phyloP scores from a whole-genome alignment of 2,888 invertebrate genomes.

The Drosophila prostipennis region DNA sequence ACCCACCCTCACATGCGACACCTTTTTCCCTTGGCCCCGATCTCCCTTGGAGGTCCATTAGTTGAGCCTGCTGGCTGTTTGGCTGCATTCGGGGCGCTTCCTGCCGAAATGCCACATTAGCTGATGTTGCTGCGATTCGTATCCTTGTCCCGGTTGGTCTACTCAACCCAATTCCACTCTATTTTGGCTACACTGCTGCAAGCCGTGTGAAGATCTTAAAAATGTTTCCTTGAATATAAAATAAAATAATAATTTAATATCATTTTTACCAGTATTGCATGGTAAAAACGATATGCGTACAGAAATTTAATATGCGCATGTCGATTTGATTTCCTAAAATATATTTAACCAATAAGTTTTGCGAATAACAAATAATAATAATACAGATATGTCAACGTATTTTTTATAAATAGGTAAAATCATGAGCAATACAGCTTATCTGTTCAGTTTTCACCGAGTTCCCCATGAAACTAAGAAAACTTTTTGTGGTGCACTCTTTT shows the following conservation, averaged over 20 bases:
- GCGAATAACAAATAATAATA: no score
- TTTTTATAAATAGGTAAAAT: background rate
- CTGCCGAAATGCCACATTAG: constrained; percentile 66
- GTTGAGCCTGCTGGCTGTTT: constrained; percentile 41
- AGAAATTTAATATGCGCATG: no score
- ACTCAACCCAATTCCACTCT: constrained; percentile 13
- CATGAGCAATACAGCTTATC: background rate
- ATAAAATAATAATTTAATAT: no score
- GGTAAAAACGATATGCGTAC: no score
- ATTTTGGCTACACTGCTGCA: constrained; percentile 10
- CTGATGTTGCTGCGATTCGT: constrained; percentile 31
- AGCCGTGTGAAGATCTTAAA: background rate
- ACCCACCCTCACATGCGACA: constrained; percentile 7
- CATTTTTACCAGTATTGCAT: no score
- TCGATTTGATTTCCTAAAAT: no score
- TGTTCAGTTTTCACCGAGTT: background rate
- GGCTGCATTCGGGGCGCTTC: constrained; percentile 35
- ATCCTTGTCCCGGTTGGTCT: constrained; percentile 23
- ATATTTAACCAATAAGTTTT: no score
- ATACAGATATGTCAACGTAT: no score
- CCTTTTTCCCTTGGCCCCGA: background rate
- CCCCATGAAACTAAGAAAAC: background rate
- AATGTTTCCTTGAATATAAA: no score
- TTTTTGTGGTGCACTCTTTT: constrained; percentile 9
- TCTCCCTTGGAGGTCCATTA: constrained; percentile 23